These are phyloP conservation scores for Rhinopomastus cyanomelas DNA, from an alignment of 2,113 vertebrate species.

Conservation along the genomic window DNA sequence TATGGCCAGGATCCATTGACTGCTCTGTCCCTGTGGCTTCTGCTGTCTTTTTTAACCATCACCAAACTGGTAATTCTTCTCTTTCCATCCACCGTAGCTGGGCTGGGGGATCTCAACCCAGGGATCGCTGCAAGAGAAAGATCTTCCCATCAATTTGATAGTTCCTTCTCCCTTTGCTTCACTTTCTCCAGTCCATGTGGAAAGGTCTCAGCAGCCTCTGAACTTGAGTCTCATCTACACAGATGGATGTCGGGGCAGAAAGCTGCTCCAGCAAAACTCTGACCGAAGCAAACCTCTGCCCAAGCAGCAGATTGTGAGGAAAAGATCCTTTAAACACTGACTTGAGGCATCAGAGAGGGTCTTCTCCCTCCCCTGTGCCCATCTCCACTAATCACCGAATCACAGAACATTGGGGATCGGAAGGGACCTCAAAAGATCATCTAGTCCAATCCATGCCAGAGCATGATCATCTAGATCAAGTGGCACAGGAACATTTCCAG, in stretches of 20 bases:
- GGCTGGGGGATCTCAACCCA: background rate
- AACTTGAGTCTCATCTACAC: background rate
- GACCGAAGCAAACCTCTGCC: background rate
- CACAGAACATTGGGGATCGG: too few relatives aligned
- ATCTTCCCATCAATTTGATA: background rate
- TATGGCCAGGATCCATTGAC: background rate
- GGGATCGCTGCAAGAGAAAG: accelerated
- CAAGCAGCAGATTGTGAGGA: background rate
- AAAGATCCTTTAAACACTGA: background rate
- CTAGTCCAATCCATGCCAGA: too few relatives aligned
- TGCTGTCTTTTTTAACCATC: background rate
- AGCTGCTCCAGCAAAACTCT: background rate
- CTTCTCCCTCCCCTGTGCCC: background rate
- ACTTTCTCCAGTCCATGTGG: accelerated
- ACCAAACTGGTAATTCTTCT: background rate
- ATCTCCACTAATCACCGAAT: background rate
- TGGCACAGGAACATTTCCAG: too few relatives aligned
- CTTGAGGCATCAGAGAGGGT: background rate
- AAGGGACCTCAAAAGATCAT: too few relatives aligned
- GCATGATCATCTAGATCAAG: too few relatives aligned
- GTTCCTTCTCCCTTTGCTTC: background rate
- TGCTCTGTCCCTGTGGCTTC: background rate
- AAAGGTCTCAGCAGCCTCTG: background rate
- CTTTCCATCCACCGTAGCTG: background rate
- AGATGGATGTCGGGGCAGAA: background rate